Evolutionary conservation across 2,113 vertebrate genomes (phyloP), one percentile per base, ranked within the genome.

Genomic region (Pelobates fuscus): DNA sequence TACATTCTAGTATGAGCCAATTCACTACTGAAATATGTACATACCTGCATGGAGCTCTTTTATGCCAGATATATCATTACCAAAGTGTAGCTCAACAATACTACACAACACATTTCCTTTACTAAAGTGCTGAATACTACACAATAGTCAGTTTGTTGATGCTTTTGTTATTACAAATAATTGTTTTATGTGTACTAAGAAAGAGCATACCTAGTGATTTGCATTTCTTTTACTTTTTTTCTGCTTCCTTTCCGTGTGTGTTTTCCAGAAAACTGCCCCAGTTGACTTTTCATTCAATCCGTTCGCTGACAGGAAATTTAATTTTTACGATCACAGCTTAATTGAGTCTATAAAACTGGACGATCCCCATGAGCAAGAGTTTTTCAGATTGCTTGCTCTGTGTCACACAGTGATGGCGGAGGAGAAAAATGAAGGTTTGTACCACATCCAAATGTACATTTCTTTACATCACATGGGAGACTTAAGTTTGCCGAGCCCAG

Each of bases 351-450:
- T 91, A 71, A 84, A 87, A 64, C 63, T 83, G 72, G 90, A 86
- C 0, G 85, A 91, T 59, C 79, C 82, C 1, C 72, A 84, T 65
- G 90, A 89, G 26, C 85, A 88, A 17, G 90, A 93, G 67, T 91
- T 92, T 76, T 88, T 93, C 73, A 70, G 92, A 67, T 29, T 93
- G 71, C 87, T 93, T 2, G 85, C 91, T 0, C 84, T 93, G 32
- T 93, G 91, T 71, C 90, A 92, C 60, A 93, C 90, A 0, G 88
- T 93, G 17, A 93, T 93, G 91, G 77, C 90, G 0, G 90, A 93
- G 71, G 90, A 93, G 79, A 87, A 90, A 11, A 86, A 67, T 37
- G 77, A 85, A 85, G 91, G 91, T 92, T 82, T 82, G 78, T 75
- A 44, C 27, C 41, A 18, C 30, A 15, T 20, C 60, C n/a, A 32